phyloP scores from a whole-genome alignment of 2,113 vertebrate species.

The Pithys albifrons region DNA sequence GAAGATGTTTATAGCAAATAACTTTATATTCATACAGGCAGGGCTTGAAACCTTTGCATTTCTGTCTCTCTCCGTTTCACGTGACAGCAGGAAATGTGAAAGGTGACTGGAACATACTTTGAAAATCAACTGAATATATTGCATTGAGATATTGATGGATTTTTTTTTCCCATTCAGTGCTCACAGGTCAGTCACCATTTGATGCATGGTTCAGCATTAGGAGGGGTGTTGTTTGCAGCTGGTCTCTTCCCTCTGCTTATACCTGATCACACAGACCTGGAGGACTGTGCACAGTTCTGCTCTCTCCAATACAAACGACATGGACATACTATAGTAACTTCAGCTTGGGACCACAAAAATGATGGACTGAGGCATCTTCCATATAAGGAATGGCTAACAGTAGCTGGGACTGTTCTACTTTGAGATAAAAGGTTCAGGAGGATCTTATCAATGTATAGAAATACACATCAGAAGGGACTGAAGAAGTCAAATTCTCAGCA shows the following conservation, averaged over 20 bases:
- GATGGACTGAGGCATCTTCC: neutral
- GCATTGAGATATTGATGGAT: neutral
- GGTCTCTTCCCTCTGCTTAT: neutral
- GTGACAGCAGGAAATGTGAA: neutral
- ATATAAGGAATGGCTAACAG: neutral
- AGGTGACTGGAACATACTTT: neutral
- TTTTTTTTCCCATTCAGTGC: neutral
- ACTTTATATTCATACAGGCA: no score
- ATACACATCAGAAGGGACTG: rapidly evolving
- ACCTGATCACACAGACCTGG: neutral
- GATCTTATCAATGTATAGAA: neutral
- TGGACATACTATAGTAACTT: neutral
- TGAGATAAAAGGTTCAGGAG: neutral
- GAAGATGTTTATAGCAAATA: no score
- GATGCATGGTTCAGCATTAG: neutral
- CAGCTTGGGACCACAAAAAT: neutral
- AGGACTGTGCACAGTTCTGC: neutral
- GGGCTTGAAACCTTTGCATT: no score
- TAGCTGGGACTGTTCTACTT: neutral
- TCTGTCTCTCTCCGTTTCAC: no score
- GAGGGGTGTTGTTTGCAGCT: neutral
- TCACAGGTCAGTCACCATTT: neutral
- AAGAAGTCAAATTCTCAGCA: neutral
- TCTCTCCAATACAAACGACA: neutral
- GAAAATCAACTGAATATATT: neutral